Conservation (phyloP, 1,140 invertebrate species). For the Penaeus vannamei region DNA sequence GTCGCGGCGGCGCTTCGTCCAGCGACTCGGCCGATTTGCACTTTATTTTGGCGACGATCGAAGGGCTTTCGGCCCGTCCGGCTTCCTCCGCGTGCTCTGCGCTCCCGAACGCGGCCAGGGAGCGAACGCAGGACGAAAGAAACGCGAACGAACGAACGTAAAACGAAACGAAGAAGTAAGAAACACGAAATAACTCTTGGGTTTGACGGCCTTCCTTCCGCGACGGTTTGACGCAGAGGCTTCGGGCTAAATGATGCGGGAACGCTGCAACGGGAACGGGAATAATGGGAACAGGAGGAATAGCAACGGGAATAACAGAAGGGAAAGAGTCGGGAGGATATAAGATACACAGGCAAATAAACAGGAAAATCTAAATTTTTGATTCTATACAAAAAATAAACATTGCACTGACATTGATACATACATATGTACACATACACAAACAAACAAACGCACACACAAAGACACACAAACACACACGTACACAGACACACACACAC, state of each 20-base stretch:
- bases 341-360: not conserved
- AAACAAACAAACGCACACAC: not conserved
- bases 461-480: too few relatives aligned
- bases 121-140: too few relatives aligned
- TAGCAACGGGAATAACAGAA: slow-evolving; percentile 14
- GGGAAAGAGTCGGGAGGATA: not conserved
- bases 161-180: not conserved
- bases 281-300: slow-evolving; percentile 23
- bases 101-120: too few relatives aligned
- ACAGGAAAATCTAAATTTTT: not conserved
- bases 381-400: too few relatives aligned
- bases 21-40: too few relatives aligned
- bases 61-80: too few relatives aligned
- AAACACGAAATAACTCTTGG: slow-evolving; percentile 25
- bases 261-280: slow-evolving; percentile 37
- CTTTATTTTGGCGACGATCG: too few relatives aligned
- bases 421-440: not conserved
- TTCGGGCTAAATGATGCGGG: slow-evolving; percentile 59
- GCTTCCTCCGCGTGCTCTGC: too few relatives aligned
- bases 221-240: slow-evolving; percentile 48
- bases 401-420: not conserved
- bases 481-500: too few relatives aligned
- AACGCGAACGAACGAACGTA: not conserved
- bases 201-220: slow-evolving; percentile 44
- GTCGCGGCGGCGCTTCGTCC: too few relatives aligned